Conservation (phyloP, 2,797 vertebrate genomes). For the Myiotriccus ornatus region DNA sequence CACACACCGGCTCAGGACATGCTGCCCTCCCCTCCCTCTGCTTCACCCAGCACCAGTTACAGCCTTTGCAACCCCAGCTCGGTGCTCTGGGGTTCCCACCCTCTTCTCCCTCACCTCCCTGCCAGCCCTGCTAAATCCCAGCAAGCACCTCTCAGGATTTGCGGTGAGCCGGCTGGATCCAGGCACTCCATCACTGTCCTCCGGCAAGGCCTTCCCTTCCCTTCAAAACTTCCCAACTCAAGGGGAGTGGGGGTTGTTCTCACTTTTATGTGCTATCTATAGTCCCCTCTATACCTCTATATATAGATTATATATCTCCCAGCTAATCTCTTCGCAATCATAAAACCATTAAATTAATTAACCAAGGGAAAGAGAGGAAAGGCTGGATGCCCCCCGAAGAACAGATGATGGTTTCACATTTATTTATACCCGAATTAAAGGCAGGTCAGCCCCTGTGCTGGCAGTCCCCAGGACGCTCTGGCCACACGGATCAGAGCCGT, state of each 20-base stretch:
- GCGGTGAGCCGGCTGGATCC: neutral
- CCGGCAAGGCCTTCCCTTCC: neutral
- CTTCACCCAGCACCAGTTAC: neutral
- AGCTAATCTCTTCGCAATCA: slow-evolving; percentile 65
- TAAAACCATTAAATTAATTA: slow-evolving; percentile 73
- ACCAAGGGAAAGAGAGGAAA: slow-evolving; percentile 23
- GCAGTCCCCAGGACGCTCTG: neutral
- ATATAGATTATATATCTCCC: slow-evolving; percentile 47
- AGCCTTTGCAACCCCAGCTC: neutral
- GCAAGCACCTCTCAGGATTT: neutral
- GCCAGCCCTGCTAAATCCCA: neutral
- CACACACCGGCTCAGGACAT: neutral
- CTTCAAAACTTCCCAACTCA: neutral
- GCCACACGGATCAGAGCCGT: neutral
- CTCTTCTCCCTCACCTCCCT: neutral
- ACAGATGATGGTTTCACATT: neutral
- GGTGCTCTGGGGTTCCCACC: neutral
- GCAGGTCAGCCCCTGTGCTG: neutral
- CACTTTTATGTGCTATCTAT: slow-evolving; percentile 23
- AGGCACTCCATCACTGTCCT: neutral
- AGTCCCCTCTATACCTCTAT: slow-evolving; percentile 35
- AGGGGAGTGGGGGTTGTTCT: slow-evolving; percentile 3
- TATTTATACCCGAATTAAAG: neutral
- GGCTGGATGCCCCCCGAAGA: slow-evolving; percentile 8
- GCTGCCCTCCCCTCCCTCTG: neutral